phyloP scores from a whole-genome alignment of 2,888 invertebrate genomes.

The Eupithecia exiguata region DNA sequence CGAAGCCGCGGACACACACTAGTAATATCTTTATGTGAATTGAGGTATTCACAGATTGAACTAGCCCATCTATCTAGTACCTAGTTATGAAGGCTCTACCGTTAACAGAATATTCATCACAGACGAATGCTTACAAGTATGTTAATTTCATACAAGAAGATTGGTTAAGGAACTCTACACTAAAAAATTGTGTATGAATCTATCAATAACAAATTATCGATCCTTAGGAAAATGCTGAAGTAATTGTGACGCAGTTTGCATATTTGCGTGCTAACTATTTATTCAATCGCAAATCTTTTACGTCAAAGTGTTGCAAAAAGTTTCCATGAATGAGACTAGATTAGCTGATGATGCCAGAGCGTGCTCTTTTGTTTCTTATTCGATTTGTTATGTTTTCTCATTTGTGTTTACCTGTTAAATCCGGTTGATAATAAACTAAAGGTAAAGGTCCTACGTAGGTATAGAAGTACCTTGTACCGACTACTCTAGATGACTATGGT shows the following conservation, averaged over 20 bases:
- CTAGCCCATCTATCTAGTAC: too few relatives aligned
- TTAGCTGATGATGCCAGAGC: conserved; percentile 19
- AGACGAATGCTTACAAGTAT: too few relatives aligned
- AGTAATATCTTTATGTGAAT: too few relatives aligned
- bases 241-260: conserved; percentile 8
- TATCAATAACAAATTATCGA: not conserved
- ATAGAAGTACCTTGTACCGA: not conserved
- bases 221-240: not conserved
- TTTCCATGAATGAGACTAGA: conserved; percentile 24
- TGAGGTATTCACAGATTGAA: too few relatives aligned
- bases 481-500: not conserved
- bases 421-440: not conserved
- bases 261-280: conserved; percentile 16
- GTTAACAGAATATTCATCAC: too few relatives aligned
- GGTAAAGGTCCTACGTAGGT: too few relatives aligned
- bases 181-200: not conserved
- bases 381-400: not conserved
- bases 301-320: conserved; percentile 12
- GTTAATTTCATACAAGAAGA: not conserved
- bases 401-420: not conserved
- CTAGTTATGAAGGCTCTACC: too few relatives aligned
- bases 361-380: conserved; percentile 4
- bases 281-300: conserved; percentile 14
- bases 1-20: too few relatives aligned
- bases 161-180: not conserved